These are phyloP conservation scores for Pterocles gutturalis DNA, from an alignment of 2,113 vertebrate species.

Conservation along the genomic window DNA sequence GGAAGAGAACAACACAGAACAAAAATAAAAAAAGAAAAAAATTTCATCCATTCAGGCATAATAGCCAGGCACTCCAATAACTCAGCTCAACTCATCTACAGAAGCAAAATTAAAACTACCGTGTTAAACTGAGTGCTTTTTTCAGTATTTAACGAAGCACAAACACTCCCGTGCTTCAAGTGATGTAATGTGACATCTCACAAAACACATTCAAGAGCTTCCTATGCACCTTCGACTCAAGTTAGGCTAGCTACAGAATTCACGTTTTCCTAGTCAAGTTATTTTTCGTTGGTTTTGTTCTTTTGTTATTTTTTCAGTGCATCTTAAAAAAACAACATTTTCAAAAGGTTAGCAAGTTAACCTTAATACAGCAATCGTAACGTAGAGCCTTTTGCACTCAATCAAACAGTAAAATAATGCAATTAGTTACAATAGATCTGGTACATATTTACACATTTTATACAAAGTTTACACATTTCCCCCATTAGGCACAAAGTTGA, in stretches of 20 bases:
- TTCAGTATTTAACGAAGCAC: neutral
- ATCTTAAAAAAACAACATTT: conserved; percentile 47
- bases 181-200: neutral
- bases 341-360: conserved; percentile 41
- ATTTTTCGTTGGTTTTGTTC: conserved; percentile 38
- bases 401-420: conserved; percentile 52
- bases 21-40: neutral
- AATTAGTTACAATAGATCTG: conserved; percentile 54
- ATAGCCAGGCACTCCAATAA: neutral
- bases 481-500: conserved; percentile 83
- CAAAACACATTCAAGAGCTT: neutral
- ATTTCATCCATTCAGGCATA: conserved; percentile 12
- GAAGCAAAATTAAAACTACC: conserved; percentile 28
- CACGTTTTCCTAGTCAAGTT: conserved; percentile 63
- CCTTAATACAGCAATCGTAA: conserved; percentile 16
- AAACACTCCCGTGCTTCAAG: conserved; percentile 7
- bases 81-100: neutral
- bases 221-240: conserved; percentile 8
- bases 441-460: conserved; percentile 75
- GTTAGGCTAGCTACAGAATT: conserved; percentile 18
- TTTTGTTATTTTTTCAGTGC: conserved; percentile 72
- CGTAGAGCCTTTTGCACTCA: conserved; percentile 7
- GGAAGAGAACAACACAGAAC: neutral
- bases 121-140: neutral
- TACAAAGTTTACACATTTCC: conserved; percentile 72